Conservation (phyloP, 2,113 vertebrate species). For the Passer montanus region DNA sequence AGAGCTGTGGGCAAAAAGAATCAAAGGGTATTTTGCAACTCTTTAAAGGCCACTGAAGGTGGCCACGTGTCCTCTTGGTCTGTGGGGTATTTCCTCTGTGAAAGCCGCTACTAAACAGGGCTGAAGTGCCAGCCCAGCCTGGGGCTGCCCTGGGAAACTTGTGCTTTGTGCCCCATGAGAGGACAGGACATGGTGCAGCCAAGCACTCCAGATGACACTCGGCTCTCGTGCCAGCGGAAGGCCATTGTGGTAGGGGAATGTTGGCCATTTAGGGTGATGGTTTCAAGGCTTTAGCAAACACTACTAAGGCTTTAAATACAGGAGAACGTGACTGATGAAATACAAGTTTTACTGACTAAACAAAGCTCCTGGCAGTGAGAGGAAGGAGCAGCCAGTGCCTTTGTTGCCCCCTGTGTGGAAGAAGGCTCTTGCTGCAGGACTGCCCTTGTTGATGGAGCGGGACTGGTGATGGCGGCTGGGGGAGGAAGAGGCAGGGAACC, state of each 20-base stretch:
- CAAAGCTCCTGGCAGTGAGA: neutral
- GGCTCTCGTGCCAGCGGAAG: neutral
- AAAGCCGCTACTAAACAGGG: neutral
- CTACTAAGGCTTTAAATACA: neutral
- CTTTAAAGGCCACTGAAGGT: neutral
- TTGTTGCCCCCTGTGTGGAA: neutral
- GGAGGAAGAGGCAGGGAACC: neutral
- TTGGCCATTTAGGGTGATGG: neutral
- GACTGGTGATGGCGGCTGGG: fast-evolving
- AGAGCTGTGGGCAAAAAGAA: neutral
- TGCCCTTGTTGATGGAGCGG: fast-evolving
- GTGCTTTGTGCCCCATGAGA: neutral
- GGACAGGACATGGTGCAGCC: neutral
- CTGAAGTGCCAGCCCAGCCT: neutral
- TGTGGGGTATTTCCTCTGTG: fast-evolving
- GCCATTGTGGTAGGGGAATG: fast-evolving
- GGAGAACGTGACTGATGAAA: fast-evolving
- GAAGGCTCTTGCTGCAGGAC: fast-evolving
- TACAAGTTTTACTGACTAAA: neutral
- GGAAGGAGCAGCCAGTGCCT: neutral
- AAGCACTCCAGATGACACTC: neutral
- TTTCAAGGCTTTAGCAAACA: neutral
- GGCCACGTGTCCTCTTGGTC: neutral
- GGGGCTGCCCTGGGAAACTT: neutral
- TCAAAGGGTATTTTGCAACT: fast-evolving